Percentiles rank a stretch among this genome's conserved stretches.
Conservation (phyloP, 2,888 invertebrate species). For the Erebia epiphron region DNA sequence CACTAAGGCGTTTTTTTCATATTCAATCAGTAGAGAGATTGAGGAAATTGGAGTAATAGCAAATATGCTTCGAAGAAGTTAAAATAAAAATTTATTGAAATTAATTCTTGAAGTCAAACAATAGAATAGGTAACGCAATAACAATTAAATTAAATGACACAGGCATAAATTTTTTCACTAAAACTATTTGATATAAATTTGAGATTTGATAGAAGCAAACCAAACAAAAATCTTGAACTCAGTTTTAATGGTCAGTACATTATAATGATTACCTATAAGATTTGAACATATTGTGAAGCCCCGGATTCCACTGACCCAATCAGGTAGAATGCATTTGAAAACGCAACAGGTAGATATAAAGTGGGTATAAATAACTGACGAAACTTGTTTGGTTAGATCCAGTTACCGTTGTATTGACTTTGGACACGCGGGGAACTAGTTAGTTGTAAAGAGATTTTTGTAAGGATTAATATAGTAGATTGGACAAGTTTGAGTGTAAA, state of each 20-base stretch:
- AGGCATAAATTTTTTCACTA: neutral
- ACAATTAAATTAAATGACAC: too few relatives aligned
- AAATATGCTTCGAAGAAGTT: too few relatives aligned
- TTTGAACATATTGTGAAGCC: conserved; percentile 31
- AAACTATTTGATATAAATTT: too few relatives aligned
- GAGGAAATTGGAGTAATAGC: too few relatives aligned
- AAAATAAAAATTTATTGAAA: too few relatives aligned
- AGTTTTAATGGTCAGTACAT: neutral
- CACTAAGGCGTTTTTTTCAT: too few relatives aligned
- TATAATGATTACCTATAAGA: neutral
- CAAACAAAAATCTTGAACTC: neutral
- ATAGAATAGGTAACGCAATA: too few relatives aligned
- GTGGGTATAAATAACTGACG: conserved; percentile 41
- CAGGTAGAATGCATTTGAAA: conserved; percentile 65
- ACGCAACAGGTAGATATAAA: conserved; percentile 47
- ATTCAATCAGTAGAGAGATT: too few relatives aligned
- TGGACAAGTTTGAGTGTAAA: neutral
- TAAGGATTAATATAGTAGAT: neutral
- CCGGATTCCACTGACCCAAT: conserved; percentile 58
- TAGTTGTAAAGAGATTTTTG: conserved; percentile 24
- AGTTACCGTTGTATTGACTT: conserved; percentile 58
- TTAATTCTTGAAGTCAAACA: too few relatives aligned
- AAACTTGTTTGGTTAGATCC: conserved; percentile 63
- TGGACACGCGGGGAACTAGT: conserved; percentile 46
- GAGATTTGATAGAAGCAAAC: too few relatives aligned